A percentile compares a stretch with the other conserved stretches of the same genome.
Evolutionary conservation across 64 coral and sea anemone genomes (phyloP).

Genomic region (Pocillopora verrucosa): DNA sequence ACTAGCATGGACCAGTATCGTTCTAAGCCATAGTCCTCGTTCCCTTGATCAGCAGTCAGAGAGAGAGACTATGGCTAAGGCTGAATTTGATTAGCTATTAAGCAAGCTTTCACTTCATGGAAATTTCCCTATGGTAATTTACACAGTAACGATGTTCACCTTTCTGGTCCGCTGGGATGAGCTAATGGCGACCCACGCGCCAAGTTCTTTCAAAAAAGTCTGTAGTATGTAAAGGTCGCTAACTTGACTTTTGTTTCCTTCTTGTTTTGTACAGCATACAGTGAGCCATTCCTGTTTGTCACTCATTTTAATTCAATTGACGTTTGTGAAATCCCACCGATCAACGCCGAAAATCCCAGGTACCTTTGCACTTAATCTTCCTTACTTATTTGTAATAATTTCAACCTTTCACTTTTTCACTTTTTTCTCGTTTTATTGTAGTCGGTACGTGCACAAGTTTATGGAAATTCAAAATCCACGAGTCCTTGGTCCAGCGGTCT

Average conservation of each 20-base stretch:
- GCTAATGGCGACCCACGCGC: too few relatives aligned
- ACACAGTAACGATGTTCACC: too few relatives aligned
- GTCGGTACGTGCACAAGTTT: constrained; percentile 88
- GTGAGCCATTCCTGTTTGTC: constrained; percentile 89
- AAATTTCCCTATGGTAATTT: too few relatives aligned
- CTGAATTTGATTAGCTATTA: too few relatives aligned
- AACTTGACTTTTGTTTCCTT: background rate
- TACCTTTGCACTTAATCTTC: background rate
- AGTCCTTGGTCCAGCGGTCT: constrained; percentile 84
- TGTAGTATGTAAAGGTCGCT: too few relatives aligned
- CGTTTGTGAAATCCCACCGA: constrained; percentile 87
- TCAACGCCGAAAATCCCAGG: constrained; percentile 13
- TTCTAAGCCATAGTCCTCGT: too few relatives aligned
- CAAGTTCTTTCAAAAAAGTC: too few relatives aligned
- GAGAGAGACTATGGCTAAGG: too few relatives aligned
- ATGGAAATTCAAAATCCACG: constrained; percentile 92
- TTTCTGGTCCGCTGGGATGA: too few relatives aligned
- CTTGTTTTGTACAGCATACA: constrained; percentile 74
- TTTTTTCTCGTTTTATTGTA: constrained; percentile 31
- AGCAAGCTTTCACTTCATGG: too few relatives aligned
- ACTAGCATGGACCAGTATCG: too few relatives aligned
- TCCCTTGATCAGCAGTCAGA: too few relatives aligned
- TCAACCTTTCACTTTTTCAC: background rate
- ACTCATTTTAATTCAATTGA: constrained; percentile 99
- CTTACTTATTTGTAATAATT: background rate